A percentile compares a stretch with the other conserved stretches of the same genome.
These are phyloP conservation scores for Rhinichthys osculus DNA, from an alignment of 2,797 vertebrate genomes.

Conservation along the genomic window DNA sequence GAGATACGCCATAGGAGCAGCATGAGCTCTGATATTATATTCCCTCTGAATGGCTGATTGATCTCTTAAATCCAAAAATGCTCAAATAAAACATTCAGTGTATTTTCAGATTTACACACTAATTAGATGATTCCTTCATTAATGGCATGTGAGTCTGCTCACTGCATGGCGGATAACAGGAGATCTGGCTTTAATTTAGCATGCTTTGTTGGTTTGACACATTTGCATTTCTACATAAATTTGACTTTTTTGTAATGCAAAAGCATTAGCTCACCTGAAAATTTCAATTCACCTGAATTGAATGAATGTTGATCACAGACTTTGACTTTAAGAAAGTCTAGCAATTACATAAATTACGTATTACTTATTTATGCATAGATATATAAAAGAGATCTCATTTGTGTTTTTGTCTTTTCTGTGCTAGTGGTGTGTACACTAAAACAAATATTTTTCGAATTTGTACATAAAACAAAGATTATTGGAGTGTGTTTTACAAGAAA, in stretches of 20 bases:
- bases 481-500: neutral
- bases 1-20: neutral
- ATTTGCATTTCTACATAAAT: neutral
- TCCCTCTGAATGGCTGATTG: neutral
- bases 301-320: neutral
- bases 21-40: constrained; percentile 5
- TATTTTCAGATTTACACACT: constrained; percentile 49
- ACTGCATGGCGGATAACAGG: neutral
- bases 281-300: neutral
- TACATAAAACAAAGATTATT: neutral
- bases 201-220: neutral
- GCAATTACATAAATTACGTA: too few species aligned
- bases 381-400: neutral
- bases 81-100: constrained; percentile 61
- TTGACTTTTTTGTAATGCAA: neutral
- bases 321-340: neutral
- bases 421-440: neutral
- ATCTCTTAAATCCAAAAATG: neutral
- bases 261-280: neutral
- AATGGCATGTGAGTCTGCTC: neutral
- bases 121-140: constrained; percentile 24
- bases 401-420: neutral
- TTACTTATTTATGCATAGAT: neutral
- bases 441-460: neutral
- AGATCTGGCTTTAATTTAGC: neutral